phyloP scores from a whole-genome alignment of 2,113 vertebrate species.

The Mus pahari region DNA sequence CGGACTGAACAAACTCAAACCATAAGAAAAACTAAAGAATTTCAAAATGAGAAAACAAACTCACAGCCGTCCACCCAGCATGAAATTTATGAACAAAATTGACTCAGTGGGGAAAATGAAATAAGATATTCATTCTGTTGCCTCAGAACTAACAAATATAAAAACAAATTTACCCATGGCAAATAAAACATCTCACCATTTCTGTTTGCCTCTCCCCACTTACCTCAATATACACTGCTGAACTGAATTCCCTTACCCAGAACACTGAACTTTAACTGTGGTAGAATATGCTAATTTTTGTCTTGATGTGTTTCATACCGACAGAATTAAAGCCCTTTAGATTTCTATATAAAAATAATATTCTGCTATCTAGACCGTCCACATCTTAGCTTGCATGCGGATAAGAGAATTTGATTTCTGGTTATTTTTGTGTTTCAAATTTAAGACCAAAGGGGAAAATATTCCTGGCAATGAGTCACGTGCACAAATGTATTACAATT shows the following conservation, averaged over 20 bases:
- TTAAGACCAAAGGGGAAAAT: conserved; percentile 7
- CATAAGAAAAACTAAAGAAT: neutral
- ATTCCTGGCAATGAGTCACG: neutral
- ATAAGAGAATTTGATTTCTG: neutral
- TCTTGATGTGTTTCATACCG: conserved; percentile 57
- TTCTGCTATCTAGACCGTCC: conserved; percentile 10
- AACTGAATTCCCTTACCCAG: conserved; percentile 44
- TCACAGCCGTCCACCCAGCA: neutral
- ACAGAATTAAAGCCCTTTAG: conserved; percentile 15
- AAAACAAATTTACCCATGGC: neutral
- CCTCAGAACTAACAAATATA: neutral
- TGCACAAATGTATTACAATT: neutral
- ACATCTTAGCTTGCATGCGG: neutral
- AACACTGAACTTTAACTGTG: conserved; percentile 57
- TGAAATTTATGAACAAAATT: neutral
- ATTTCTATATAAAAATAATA: conserved; percentile 37
- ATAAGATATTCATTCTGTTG: neutral
- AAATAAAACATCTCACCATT: conserved; percentile 38
- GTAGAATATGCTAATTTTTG: conserved; percentile 63
- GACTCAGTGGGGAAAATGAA: neutral
- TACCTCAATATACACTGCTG: neutral
- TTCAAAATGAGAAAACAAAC: neutral
- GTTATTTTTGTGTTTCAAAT: conserved; percentile 12
- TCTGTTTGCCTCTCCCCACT: neutral
- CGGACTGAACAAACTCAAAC: neutral